A percentile compares a stretch with the other conserved stretches of the same genome.
Conservation (phyloP, 2,797 vertebrate genomes). For the Propithecus perrieri region DNA sequence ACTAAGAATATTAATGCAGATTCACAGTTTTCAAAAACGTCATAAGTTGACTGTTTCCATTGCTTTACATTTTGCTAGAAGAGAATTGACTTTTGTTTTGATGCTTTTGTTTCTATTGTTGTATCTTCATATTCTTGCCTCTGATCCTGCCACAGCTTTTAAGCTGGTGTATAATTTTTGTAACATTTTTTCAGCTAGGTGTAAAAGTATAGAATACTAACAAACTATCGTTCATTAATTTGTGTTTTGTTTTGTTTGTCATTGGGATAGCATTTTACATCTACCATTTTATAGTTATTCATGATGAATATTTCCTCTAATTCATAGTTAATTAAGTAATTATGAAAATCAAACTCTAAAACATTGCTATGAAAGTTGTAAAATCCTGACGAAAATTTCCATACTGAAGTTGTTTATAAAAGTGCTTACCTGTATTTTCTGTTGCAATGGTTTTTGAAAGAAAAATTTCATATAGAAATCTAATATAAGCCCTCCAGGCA, state of each 20-base stretch:
- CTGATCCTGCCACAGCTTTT: neutral
- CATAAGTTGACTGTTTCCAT: neutral
- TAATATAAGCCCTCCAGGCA: neutral
- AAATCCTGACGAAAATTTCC: neutral
- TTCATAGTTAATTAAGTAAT: neutral
- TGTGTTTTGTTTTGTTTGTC: neutral
- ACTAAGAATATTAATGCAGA: neutral
- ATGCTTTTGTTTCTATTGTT: neutral
- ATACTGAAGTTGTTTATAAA: neutral
- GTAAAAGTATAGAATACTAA: neutral
- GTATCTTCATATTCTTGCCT: neutral
- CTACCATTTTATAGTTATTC: neutral
- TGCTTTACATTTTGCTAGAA: neutral
- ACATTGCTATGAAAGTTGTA: conserved; percentile 18
- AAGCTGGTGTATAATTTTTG: neutral
- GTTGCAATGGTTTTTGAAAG: neutral
- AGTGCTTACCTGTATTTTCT: neutral
- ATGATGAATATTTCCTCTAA: conserved; percentile 12
- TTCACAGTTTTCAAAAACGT: neutral
- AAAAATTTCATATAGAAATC: neutral
- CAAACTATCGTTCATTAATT: neutral
- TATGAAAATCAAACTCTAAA: conserved; percentile 12
- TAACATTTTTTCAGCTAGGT: neutral
- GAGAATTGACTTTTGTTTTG: neutral
- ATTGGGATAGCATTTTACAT: neutral